Base-by-base conservation (phyloP, 1,140 invertebrate species). In the Drosophila gunungcola region DNA sequence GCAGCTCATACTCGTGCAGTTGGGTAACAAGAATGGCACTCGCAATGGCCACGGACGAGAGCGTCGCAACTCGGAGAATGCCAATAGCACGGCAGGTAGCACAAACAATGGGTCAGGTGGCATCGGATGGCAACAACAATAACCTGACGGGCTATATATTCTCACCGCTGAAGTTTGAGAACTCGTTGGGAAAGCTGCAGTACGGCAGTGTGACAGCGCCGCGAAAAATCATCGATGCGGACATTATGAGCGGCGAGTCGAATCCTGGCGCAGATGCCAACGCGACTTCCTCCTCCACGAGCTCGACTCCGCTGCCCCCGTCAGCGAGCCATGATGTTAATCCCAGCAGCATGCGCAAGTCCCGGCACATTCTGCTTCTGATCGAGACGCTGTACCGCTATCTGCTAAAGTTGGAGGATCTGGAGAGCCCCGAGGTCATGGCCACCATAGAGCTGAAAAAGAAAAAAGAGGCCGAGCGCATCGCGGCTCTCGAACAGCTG, bases 191-290 rank as follows among this genome's bases (percentile, higher is more conserved):
- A 54, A 97, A 97, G 92, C 92, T 98, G 36, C 96, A 95, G 90
- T 96, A 96, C 65, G 96, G 97, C 41, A 98, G 97, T 90, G 97
- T 98, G 27, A 98, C 97, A 39, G 97, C 97, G 39, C 98, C 98
- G 0, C 94, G 98, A n/a, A 97, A 98, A 93, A 97, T 98, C 51
- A 98, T 98, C 78, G 97, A 98, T 90, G 95, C 98, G 91, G 96
- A 97, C 74, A 94, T 97, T n/a, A 95, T 97, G 56, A 92, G 93
- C 3, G 83, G 65, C n/a, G 84, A 90, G 36, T 42, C 55, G 92
- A 77, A 94, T 94, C 21, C 91, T 13, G 42, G 92, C 6, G 21
- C 92, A 10, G 94, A 90, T 12, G 76, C 77, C 3, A 73, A 82
- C 1, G 58, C 69, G 1, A 27, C 64, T 5, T 3, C 69, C 78